Evolutionary conservation across 2,113 vertebrate genomes (phyloP).

Genomic region (Baryphthengus martii): DNA sequence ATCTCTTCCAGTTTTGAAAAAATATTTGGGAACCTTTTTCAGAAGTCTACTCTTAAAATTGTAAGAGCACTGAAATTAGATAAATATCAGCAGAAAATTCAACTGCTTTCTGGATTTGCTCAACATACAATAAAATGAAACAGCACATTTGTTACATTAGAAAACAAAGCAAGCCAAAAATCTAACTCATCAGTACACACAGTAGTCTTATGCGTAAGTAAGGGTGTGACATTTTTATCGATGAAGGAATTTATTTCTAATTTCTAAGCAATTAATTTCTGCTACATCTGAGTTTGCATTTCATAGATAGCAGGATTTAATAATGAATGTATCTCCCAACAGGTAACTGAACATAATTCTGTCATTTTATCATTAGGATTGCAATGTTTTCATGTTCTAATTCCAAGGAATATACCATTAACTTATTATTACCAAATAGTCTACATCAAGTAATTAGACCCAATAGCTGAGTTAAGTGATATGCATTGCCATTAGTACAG

Average conservation of each 20-base stretch:
- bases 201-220: background rate
- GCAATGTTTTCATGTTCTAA: background rate
- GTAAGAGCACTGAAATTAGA: background rate
- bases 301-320: background rate
- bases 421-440: background rate
- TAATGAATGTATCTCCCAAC: background rate
- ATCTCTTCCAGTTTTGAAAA: background rate
- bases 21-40: background rate
- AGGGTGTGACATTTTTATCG: background rate
- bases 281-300: background rate
- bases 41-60: background rate
- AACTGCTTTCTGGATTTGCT: background rate
- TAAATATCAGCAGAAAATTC: background rate
- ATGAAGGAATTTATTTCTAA: background rate
- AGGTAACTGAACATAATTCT: slow-evolving; percentile 3
- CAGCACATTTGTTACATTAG: background rate
- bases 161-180: background rate
- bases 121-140: background rate
- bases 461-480: background rate
- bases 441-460: slow-evolving; percentile 3
- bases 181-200: background rate
- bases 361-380: background rate
- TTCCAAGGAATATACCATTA: background rate
- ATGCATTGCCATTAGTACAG: background rate
- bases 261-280: background rate